Base-by-base conservation (phyloP, 2,797 vertebrate species). In the Myotis planiceps region DNA sequence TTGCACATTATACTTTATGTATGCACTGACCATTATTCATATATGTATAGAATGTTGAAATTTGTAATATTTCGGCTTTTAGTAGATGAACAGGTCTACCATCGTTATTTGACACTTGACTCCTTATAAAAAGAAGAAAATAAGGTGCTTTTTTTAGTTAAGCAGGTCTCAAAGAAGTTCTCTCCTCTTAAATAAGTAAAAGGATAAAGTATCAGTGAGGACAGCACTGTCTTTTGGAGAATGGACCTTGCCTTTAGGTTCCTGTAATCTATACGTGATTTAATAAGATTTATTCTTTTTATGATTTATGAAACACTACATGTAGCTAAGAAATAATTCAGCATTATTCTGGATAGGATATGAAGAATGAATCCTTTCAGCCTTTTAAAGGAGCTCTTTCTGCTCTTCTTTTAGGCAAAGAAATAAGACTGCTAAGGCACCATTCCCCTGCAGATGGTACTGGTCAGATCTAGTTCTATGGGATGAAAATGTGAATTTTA, bases 201-300 rank as follows among this genome's bases (percentile, higher is more conserved):
- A 88, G 71, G 42, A 93, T 71, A 78, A 94, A 97, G 94, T 72
- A 95, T 93, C 85, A 92, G 34, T 19, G 9, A 92, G 47, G 88
- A 90, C n/a, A 95, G 88, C 25, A 72, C 45, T 91, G 94, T 97
- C 90, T 82, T 97, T 97, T 93, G 86, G 92, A 96, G 66, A 96
- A 94, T 69, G 82, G 89, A 83, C 81, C 45, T 96, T 94, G 81
- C 74, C 81, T 96, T 96, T 96, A 75, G 71, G 75, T 95, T 96
- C 95, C 88, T 89, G 21, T 96, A 96, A 92, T 96, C 93, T 94
- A 92, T 69, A 96, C 82, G 92, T 86, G 95, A 95, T 95, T 98
- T 96, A 96, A 96, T 97, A 98, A 95, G 95, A 97, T 97, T 97
- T 98, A 95, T 97, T 92, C 60, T 94, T 93, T 95, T 95, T 94